A percentile compares a stretch with the other conserved stretches of the same genome.
These are phyloP conservation scores for Prunella himalayana DNA, from an alignment of 2,113 vertebrate genomes.

Conservation along the genomic window DNA sequence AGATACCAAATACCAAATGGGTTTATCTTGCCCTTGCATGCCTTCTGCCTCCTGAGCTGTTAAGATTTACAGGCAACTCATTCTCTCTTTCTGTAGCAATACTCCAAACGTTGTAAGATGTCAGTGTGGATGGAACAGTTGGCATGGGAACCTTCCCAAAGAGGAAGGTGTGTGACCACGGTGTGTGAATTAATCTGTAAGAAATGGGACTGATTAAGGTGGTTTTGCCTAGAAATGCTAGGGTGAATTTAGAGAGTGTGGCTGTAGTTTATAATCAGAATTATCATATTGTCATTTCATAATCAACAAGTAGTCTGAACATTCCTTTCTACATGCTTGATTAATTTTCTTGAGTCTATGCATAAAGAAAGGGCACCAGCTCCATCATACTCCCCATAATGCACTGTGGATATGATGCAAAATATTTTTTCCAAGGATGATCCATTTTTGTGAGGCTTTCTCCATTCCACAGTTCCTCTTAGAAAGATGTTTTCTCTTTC, in stretches of 20 bases:
- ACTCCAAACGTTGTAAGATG: neutral
- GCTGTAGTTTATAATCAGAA: neutral
- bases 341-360: neutral
- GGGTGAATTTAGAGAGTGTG: neutral
- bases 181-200: neutral
- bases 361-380: neutral
- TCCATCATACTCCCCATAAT: neutral
- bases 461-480: neutral
- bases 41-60: neutral
- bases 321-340: neutral
- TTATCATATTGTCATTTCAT: neutral
- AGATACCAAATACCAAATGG: neutral
- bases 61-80: neutral
- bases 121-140: neutral
- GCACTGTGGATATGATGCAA: neutral
- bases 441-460: neutral
- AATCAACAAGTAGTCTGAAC: neutral
- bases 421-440: neutral
- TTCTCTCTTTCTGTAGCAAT: neutral
- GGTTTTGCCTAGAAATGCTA: neutral
- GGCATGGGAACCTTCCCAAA: neutral
- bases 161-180: neutral
- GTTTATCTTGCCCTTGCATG: neutral
- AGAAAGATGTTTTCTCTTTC: neutral
- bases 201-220: neutral